Evolutionary conservation across 1,140 invertebrate species (phyloP), one percentile per base, ranked within the genome.

Genomic region (Drosophila trapezifrons): DNA sequence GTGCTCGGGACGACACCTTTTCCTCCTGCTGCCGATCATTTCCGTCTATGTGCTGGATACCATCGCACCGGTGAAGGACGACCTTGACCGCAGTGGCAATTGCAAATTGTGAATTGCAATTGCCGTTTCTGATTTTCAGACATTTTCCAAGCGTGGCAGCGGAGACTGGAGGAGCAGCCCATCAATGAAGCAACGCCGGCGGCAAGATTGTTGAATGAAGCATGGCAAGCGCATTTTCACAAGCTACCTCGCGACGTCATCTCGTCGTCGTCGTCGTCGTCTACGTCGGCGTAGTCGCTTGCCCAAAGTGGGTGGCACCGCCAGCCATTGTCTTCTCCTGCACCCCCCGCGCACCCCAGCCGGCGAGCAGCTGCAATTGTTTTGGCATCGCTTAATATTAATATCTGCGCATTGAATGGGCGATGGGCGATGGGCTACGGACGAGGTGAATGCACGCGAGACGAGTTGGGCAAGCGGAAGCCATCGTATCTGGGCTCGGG

Each of bases 191-290:
- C 56, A 82, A 69, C 56, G 66, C 65, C 55, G 45, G 40, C 54
- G 52, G 55, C 76, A 78, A 76, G 59, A 84, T 84, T 79, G 79
- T 73, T 83, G 76, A 87, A 86, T 87, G 71, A 77, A 80, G 80
- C 77, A 73, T 73, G 32, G 51, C 62, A 56, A 49, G 49, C 43
- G 25, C 55, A 66, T 73, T 78, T 78, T 78, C 69, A 67, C 58
- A 78, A 67, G 58, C 72, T 20, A 29, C 58, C 20, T 40, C 49
- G 60, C 42, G 64, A 57, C 49, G 51, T 71, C 60, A 55, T 29
- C 29, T 35, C n/a, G 9, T 20, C 49, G 29, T 51, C 29, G 29
- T 59, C 40, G 27, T 35, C n/a, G 9, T 20, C 49, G 29, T 51
- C 29, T 18, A 46, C 40, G 27, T 12, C n/a, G 49, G 57, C 54